phyloP scores from a whole-genome alignment of 2,888 invertebrate species.

The Harpalus rufipes region DNA sequence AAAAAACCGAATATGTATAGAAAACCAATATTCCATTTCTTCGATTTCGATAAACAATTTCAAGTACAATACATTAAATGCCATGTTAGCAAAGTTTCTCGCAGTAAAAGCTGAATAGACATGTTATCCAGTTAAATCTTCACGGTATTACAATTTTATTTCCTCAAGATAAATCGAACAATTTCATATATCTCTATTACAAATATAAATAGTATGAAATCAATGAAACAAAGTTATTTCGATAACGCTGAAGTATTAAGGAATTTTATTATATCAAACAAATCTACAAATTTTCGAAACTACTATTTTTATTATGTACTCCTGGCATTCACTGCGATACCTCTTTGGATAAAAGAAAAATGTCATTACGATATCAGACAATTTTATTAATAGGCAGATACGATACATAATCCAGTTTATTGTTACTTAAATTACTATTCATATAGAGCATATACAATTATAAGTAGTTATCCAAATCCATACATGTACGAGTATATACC shows the following conservation, averaged over 20 bases:
- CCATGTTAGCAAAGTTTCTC: conserved; percentile 29
- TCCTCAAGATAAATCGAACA: conserved; percentile 21
- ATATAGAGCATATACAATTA: no score
- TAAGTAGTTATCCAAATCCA: no score
- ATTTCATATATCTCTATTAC: conserved; percentile 32
- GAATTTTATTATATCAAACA: background rate
- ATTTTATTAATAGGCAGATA: no score
- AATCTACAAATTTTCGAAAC: background rate
- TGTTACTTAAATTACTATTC: no score
- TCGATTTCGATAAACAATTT: conserved; percentile 22
- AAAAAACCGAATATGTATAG: no score
- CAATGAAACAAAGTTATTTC: conserved; percentile 14
- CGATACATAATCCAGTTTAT: no score
- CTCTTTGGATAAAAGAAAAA: background rate
- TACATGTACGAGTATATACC: no score
- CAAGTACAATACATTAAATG: conserved; percentile 29
- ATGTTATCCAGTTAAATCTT: conserved; percentile 39
- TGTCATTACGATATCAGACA: no score
- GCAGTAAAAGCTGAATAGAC: conserved; percentile 25
- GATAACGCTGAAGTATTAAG: background rate
- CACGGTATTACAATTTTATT: conserved; percentile 37
- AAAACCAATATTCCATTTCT: no score
- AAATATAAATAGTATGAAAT: conserved; percentile 45
- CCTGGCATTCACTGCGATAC: background rate
- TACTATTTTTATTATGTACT: background rate